Percentiles rank a stretch among this genome's conserved stretches.
phyloP scores from a whole-genome alignment of 2,888 invertebrate species.

The Drosophila demipolita region DNA sequence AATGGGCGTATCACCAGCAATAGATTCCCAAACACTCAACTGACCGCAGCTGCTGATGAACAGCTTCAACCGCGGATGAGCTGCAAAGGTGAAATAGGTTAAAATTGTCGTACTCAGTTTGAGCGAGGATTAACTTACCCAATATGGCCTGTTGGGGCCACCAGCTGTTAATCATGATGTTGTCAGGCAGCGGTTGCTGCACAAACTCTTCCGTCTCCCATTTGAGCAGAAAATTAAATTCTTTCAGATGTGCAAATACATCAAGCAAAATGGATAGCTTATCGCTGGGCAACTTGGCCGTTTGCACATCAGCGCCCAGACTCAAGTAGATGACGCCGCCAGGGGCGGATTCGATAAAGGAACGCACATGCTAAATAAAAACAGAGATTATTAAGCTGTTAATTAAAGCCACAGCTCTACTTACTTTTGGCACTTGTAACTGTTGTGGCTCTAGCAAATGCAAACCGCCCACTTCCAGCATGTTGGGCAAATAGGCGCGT shows the following conservation, averaged over 20 bases:
- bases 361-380: conserved; percentile 67
- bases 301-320: conserved; percentile 84
- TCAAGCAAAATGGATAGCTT: conserved; percentile 80
- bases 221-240: conserved; percentile 85
- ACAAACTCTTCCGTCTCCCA: conserved; percentile 85
- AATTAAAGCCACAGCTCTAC: neutral
- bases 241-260: conserved; percentile 77
- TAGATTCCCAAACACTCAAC: conserved; percentile 86
- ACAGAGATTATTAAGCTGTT: neutral
- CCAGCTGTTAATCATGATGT: conserved; percentile 84
- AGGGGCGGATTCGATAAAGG: conserved; percentile 83
- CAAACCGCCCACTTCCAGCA: conserved; percentile 83
- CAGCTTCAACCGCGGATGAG: conserved; percentile 86
- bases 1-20: conserved; percentile 85
- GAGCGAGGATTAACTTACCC: conserved; percentile 55
- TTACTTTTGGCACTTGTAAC: conserved; percentile 73
- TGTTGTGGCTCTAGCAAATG: conserved; percentile 66
- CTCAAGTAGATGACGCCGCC: conserved; percentile 85
- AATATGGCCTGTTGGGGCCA: conserved; percentile 84
- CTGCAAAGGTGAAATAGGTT: conserved; percentile 68
- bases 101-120: neutral
- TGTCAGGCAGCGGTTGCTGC: conserved; percentile 73
- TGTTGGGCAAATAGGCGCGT: conserved; percentile 83
- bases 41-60: conserved; percentile 88
- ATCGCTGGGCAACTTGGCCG: conserved; percentile 82